These are phyloP conservation scores for Mus pahari DNA, from an alignment of 2,113 vertebrate genomes.

Conservation along the genomic window DNA sequence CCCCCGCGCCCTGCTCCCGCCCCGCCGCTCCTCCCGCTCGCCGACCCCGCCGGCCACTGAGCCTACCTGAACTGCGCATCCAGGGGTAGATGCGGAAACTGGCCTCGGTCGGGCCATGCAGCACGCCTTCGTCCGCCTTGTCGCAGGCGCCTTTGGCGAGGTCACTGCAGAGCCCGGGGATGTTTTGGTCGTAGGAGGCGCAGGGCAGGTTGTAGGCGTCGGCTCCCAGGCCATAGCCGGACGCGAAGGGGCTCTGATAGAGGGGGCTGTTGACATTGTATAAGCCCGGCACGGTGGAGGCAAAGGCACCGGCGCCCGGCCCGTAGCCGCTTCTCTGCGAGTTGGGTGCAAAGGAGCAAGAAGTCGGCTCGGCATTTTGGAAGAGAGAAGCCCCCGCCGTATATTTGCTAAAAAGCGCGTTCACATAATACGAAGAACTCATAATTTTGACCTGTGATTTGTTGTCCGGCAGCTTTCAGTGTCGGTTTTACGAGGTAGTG, in stretches of 20 bases:
- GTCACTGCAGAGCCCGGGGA: conserved; percentile 92
- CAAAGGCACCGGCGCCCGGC: conserved; percentile 89
- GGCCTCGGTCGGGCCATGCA: conserved; percentile 91
- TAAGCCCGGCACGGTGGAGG: conserved; percentile 91
- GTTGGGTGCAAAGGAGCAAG: conserved; percentile 92
- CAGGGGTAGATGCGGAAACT: conserved; percentile 95
- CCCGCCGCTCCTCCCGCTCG: not conserved
- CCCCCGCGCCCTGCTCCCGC: not conserved
- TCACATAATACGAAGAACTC: conserved; percentile 98
- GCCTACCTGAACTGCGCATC: conserved; percentile 96
- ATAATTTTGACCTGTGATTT: conserved; percentile 98
- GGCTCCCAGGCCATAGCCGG: conserved; percentile 90
- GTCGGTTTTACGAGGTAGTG: conserved; percentile 99
- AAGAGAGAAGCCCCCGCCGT: conserved; percentile 92
- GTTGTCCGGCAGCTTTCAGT: conserved; percentile 96
- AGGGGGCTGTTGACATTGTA: conserved; percentile 93
- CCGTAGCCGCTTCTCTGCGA: conserved; percentile 91
- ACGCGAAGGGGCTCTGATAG: conserved; percentile 91
- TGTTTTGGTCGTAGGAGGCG: conserved; percentile 93
- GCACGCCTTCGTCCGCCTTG: conserved; percentile 90
- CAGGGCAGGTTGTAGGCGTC: conserved; percentile 92
- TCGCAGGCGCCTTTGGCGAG: conserved; percentile 92
- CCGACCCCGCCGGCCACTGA: conserved; percentile 72
- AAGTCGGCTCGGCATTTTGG: conserved; percentile 92
- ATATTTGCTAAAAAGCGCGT: conserved; percentile 97